phyloP scores from a whole-genome alignment of 2,888 invertebrate genomes.

The Tillus elongatus region DNA sequence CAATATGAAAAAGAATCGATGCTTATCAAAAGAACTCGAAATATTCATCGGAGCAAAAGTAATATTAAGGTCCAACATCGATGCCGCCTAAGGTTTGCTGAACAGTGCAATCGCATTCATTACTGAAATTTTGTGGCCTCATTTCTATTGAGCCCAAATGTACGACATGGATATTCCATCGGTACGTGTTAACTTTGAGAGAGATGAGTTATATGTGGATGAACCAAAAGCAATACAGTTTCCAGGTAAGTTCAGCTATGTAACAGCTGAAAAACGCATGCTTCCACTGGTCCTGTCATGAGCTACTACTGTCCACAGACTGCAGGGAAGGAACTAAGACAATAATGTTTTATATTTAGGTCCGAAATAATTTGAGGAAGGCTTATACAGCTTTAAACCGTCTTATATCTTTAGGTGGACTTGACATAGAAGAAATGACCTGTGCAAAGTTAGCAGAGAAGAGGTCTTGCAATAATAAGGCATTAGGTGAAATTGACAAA shows the following conservation, averaged over 20 bases:
- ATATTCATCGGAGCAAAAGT: too few relatives aligned
- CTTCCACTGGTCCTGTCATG: conserved; percentile 23
- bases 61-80: too few relatives aligned
- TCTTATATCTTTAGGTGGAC: conserved; percentile 22
- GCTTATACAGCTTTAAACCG: too few relatives aligned
- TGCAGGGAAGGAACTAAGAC: conserved; percentile 23
- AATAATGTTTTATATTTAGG: conserved; percentile 23
- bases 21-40: too few relatives aligned
- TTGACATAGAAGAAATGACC: conserved; percentile 24
- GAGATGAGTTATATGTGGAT: conserved; percentile 19
- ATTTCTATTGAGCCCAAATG: conserved; percentile 19
- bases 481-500: conserved; percentile 15
- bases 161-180: conserved; percentile 18
- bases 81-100: too few relatives aligned
- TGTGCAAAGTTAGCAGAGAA: conserved; percentile 14
- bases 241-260: too few relatives aligned
- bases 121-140: conserved; percentile 23
- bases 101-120: conserved; percentile 22
- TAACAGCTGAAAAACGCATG: conserved; percentile 22
- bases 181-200: conserved; percentile 20
- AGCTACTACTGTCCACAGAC: conserved; percentile 20
- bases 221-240: conserved; percentile 22
- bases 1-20: too few relatives aligned
- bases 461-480: conserved; percentile 14
- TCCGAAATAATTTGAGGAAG: conserved; percentile 20